Percentiles rank a stretch among this genome's conserved stretches.
Evolutionary conservation across 2,888 invertebrate species (phyloP).

Genomic region (Arrhopalites spinosus): DNA sequence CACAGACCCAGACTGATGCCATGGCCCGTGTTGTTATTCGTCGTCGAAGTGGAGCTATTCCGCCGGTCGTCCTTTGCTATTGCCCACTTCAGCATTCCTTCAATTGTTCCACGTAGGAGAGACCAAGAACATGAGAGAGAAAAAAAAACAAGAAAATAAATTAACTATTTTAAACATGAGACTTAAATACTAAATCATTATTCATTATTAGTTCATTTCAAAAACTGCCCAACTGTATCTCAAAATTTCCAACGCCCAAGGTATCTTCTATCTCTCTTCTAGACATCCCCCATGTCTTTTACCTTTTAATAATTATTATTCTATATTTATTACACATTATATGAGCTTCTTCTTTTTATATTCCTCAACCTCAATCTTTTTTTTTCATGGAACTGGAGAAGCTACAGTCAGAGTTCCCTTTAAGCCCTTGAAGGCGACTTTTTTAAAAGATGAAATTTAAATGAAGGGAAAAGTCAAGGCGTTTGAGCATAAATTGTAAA

Average conservation of each 20-base stretch:
- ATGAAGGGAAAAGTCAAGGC: neutral
- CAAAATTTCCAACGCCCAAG: neutral
- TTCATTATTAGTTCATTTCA: neutral
- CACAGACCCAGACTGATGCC: neutral
- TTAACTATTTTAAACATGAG: neutral
- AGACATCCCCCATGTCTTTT: neutral
- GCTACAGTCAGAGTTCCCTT: no score
- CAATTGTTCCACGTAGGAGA: no score
- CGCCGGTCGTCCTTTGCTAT: slow-evolving; percentile 55
- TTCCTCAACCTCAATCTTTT: no score
- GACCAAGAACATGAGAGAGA: neutral
- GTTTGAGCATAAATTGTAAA: no score
- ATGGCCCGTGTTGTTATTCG: slow-evolving; percentile 19
- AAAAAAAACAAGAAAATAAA: neutral
- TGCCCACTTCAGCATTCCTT: slow-evolving; percentile 56
- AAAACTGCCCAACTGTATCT: neutral
- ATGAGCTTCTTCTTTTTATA: neutral
- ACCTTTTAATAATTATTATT: no score
- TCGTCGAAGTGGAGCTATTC: slow-evolving; percentile 20
- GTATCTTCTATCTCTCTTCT: neutral
- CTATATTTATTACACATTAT: no score
- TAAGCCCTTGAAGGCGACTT: neutral
- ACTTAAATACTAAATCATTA: neutral
- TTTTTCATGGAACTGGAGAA: no score
- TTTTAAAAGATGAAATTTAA: neutral